Percentiles rank a stretch among this genome's conserved stretches.
phyloP scores from a whole-genome alignment of 2,797 vertebrate genomes.

The Crypturellus tataupa region DNA sequence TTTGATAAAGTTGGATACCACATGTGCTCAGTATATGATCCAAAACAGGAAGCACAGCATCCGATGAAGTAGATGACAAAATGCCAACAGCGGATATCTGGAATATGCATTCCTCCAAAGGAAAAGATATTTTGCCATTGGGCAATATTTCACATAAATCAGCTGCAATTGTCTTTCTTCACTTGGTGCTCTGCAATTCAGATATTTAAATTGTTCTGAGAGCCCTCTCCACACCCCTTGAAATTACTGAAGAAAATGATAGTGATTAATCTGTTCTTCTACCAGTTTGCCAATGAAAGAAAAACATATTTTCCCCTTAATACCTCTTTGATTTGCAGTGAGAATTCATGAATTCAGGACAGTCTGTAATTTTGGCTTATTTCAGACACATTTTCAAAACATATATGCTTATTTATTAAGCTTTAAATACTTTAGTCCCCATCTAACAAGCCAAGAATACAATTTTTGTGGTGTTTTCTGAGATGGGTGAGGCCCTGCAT shows the following conservation, averaged over 20 bases:
- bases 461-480: neutral
- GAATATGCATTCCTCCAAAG: conserved; percentile 48
- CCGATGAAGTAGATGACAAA: conserved; percentile 49
- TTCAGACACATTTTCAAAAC: neutral
- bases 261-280: conserved; percentile 46
- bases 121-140: conserved; percentile 55
- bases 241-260: conserved; percentile 54
- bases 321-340: neutral
- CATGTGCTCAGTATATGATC: conserved; percentile 22
- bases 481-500: neutral
- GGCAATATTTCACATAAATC: conserved; percentile 52
- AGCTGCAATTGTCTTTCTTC: conserved; percentile 26
- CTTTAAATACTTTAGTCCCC: neutral
- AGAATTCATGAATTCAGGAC: neutral
- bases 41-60: conserved; percentile 67
- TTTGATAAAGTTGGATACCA: conserved; percentile 57
- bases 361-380: neutral
- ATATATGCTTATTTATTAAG: neutral
- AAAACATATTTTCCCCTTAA: conserved; percentile 17
- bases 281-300: conserved; percentile 12
- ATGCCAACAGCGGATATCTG: conserved; percentile 66
- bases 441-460: neutral
- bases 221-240: neutral
- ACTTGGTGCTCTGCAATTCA: conserved; percentile 34
- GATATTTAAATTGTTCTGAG: conserved; percentile 31